phyloP scores from a whole-genome alignment of 1,140 invertebrate species.

The Mercenaria mercenaria region DNA sequence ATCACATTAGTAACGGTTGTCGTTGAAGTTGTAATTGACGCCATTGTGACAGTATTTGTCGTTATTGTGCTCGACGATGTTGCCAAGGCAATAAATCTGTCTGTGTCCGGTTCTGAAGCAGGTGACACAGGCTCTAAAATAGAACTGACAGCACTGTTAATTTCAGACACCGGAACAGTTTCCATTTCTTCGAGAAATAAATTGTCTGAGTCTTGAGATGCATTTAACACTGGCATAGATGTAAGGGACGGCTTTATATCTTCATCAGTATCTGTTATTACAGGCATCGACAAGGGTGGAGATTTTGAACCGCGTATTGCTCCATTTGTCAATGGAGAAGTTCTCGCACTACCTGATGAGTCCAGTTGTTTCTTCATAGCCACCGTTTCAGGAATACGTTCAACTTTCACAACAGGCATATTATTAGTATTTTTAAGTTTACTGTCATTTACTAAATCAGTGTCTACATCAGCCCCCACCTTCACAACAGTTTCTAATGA shows the following conservation, averaged over 20 bases:
- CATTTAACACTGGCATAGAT: conserved; percentile 67
- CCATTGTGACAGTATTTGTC: conserved; percentile 69
- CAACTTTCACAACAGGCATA: conserved; percentile 85
- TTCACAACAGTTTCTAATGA: conserved; percentile 72
- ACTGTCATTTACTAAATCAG: conserved; percentile 57
- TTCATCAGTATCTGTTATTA: conserved; percentile 31
- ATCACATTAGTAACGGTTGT: conserved; percentile 48
- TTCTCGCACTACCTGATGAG: conserved; percentile 43
- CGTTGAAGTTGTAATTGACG: conserved; percentile 53
- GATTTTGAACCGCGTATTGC: conserved; percentile 53
- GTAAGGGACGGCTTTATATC: conserved; percentile 41
- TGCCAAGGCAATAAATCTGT: conserved; percentile 52
- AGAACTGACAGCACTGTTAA: conserved; percentile 54
- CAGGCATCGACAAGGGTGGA: conserved; percentile 39
- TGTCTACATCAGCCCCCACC: conserved; percentile 62
- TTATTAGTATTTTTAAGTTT: conserved; percentile 73
- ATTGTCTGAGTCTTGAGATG: not conserved
- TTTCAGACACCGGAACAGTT: conserved; percentile 35
- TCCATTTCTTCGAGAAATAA: conserved; percentile 50
- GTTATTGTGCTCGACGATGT: conserved; percentile 64
- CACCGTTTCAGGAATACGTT: conserved; percentile 79
- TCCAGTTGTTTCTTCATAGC: conserved; percentile 56
- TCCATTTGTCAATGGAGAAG: conserved; percentile 63
- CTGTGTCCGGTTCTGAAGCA: conserved; percentile 45
- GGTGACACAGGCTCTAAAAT: conserved; percentile 55